Evolutionary conservation across 2,797 vertebrate species (phyloP).

Genomic region (Apogon hyalosoma): DNA sequence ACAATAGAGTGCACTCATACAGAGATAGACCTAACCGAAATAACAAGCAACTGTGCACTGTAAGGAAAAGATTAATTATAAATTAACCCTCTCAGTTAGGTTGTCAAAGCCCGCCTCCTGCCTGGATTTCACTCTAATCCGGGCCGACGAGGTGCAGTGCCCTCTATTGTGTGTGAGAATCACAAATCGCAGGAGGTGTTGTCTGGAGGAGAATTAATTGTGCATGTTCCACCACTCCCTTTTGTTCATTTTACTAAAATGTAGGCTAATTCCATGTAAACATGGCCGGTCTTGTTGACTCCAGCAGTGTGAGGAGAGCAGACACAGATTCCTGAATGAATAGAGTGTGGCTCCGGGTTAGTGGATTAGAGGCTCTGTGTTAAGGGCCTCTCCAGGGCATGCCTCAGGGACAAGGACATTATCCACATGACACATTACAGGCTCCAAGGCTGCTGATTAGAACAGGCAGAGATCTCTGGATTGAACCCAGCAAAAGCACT

Average conservation of each 20-base stretch:
- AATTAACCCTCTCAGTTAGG: conserved; percentile 79
- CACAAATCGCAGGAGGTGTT: conserved; percentile 74
- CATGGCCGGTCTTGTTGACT: conserved; percentile 75
- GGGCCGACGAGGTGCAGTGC: conserved; percentile 70
- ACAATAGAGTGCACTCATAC: conserved; percentile 81
- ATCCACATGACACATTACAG: conserved; percentile 82
- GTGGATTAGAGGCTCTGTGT: conserved; percentile 80
- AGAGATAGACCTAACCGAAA: conserved; percentile 73
- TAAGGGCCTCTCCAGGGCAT: conserved; percentile 73
- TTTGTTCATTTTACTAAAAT: conserved; percentile 77
- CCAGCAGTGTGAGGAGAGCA: conserved; percentile 74
- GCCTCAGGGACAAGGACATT: conserved; percentile 81
- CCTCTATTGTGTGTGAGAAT: conserved; percentile 72
- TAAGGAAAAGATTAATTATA: conserved; percentile 79
- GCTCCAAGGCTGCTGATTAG: conserved; percentile 78
- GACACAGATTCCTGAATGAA: conserved; percentile 76
- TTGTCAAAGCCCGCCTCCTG: conserved; percentile 72
- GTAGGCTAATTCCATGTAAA: conserved; percentile 81
- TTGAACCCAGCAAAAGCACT: conserved; percentile 71
- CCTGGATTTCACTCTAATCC: conserved; percentile 75
- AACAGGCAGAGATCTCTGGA: conserved; percentile 73
- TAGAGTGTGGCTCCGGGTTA: conserved; percentile 73
- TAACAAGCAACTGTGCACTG: conserved; percentile 76
- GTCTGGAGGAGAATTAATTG: conserved; percentile 72
- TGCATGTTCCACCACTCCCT: conserved; percentile 67